These are phyloP conservation scores for Chiloscyllium punctatum DNA, from an alignment of 2,797 vertebrate species.

Conservation along the genomic window DNA sequence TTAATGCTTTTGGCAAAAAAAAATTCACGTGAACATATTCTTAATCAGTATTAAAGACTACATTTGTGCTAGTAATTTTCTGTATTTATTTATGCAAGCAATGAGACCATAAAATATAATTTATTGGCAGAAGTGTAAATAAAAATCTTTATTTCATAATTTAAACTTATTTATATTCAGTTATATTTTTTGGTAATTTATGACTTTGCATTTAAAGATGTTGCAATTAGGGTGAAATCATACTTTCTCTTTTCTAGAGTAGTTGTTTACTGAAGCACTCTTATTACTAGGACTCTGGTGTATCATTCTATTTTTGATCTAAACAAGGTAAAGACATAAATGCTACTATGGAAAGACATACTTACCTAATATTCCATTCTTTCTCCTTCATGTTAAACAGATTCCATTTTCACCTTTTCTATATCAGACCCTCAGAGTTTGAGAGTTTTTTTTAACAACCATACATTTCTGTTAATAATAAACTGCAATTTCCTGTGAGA, in stretches of 20 bases:
- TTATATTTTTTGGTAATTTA: background rate
- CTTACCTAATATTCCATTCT: background rate
- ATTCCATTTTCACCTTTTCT: background rate
- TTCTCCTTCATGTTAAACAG: background rate
- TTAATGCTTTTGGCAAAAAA: background rate
- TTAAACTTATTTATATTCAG: background rate
- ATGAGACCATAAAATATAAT: background rate
- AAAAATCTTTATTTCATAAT: background rate
- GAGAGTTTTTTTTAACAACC: background rate
- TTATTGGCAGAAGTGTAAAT: background rate
- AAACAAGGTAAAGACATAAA: background rate
- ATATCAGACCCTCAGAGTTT: background rate
- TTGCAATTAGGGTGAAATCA: background rate
- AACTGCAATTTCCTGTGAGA: conserved; percentile 1
- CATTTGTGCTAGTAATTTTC: background rate
- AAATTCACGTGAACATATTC: background rate
- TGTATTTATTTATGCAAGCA: background rate
- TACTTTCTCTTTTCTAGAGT: background rate
- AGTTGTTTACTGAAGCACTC: background rate
- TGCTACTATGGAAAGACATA: background rate
- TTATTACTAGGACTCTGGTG: background rate
- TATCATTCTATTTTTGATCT: background rate
- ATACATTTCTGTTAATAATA: background rate
- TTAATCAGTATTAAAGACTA: background rate
- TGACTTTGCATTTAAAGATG: background rate